Evolutionary conservation across 2,888 invertebrate genomes (phyloP).

Genomic region (Eristalis pertinax): DNA sequence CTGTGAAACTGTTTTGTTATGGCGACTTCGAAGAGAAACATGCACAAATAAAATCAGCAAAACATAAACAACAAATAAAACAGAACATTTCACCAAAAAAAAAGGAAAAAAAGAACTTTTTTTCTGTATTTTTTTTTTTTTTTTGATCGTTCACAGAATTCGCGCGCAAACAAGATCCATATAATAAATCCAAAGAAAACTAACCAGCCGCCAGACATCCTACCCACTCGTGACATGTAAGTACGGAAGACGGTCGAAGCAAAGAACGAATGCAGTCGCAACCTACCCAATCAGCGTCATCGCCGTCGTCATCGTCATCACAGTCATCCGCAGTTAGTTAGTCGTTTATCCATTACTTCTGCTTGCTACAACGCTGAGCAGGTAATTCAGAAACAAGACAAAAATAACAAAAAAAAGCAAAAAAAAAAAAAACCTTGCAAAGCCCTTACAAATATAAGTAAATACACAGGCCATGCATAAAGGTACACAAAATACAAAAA

Average conservation of each 20-base stretch:
- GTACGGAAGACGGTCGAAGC: constrained; percentile 25
- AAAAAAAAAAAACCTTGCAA: constrained; percentile 12
- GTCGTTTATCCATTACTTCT: constrained; percentile 57
- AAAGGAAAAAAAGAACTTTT: constrained; percentile 25
- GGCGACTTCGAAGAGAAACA: not conserved
- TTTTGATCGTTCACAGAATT: constrained; percentile 44
- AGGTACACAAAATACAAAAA: constrained; percentile 6
- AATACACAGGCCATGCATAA: constrained; percentile 18
- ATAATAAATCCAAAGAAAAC: constrained; percentile 63
- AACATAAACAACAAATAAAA: constrained; percentile 20
- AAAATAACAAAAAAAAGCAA: too few relatives aligned
- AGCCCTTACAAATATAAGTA: constrained; percentile 50
- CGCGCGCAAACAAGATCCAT: constrained; percentile 61
- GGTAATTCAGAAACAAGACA: constrained; percentile 51
- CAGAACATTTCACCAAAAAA: constrained; percentile 19
- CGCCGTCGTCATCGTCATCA: constrained; percentile 41
- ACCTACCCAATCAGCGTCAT: constrained; percentile 60
- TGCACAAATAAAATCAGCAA: not conserved
- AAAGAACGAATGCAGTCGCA: constrained; percentile 34
- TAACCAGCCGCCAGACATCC: constrained; percentile 63
- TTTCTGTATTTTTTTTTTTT: too few relatives aligned
- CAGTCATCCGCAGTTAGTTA: constrained; percentile 49
- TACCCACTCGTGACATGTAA: constrained; percentile 56
- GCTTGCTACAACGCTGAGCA: constrained; percentile 54
- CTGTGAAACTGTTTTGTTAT: too few relatives aligned